Base-by-base conservation (phyloP, 1,140 invertebrate genomes). In the Lordiphosa mommai region DNA sequence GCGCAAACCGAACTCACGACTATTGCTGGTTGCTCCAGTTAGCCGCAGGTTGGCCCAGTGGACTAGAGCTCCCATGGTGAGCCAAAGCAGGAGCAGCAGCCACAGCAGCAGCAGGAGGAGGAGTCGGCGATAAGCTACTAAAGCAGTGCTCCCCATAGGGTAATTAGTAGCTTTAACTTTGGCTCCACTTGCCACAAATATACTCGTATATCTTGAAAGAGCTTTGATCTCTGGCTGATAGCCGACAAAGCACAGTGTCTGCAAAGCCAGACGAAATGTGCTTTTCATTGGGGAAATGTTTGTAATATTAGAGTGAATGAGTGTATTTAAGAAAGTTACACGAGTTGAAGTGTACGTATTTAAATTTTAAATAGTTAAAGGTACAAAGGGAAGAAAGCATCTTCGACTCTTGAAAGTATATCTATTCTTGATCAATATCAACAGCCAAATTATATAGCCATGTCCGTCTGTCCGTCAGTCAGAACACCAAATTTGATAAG, bases 1-100 rank as follows among this genome's bases (percentile, higher is more conserved):
- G 77, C 71, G 53, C 76, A 66, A 84, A 72, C 58, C 63, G 73
- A 34, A 51, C 73, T 77, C 73, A 79, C 73, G 73, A 79, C 68
- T 79, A n/a, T n/a, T 51, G 60, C n/a, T 27, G 13, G 13, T 20
- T 50, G 37, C 37, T 48, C 68, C 30, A 43, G 20, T 40, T 37
- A 13, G 51, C 32, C 13, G 46, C 41, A 49, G 61, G 46, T 65
- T 16, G 13, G 13, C 61, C 49, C 20, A 23, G 20, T 48, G 51
- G n/a, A 60, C 37, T 38, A 51, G 29, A 12, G 58, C 58, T 30
- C 37, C 23, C 57, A 41, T 13, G 51, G 14, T 13, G 38, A 27
- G 33, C 10, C 12, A 29, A 30, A 9, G 6, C 14, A 52, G 14
- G 12, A 40, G 50, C 20, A 12, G 33, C n/a, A 34, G 10, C 10